Evolutionary conservation across 2,888 invertebrate genomes (phyloP), one percentile per base, ranked within the genome.

Genomic region (Ormyrus pomaceus): DNA sequence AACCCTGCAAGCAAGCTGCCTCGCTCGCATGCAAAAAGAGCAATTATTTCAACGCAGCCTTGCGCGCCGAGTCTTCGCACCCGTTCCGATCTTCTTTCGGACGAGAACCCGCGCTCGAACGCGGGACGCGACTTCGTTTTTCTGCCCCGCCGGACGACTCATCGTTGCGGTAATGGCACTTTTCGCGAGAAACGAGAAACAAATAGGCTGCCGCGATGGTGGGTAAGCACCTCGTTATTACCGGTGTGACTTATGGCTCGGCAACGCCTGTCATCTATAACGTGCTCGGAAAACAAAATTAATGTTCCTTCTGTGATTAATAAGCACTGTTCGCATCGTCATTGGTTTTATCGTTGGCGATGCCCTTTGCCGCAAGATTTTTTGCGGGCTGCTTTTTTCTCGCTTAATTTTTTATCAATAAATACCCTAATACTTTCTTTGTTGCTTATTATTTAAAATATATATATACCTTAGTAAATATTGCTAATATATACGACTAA

Each of bases 241-340:
- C 11, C 58, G 13, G 55, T 2, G 55, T 48, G 58, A 71, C 59
- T 58, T 51, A 71, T 71, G 58, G 72, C 2, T 64, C 70, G 58
- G 45, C 51, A 45, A 13, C 50, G 19, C 6, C 19, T 48, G 62
- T 55, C 68, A 53, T 19, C 6, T 5, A n/a, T 19, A 76, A 77
- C 58, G n/a, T 51, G 58, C 58, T 64, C 13, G 11, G 58, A 59
- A 58, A 59, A 11, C 48, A 45, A 64, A 77, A 65, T 58, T 34
- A 48, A 69, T 70, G 50, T 46, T 46, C 2, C 19, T 19, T 19
- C 19, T 19, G 19, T 19, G 19, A 19, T 19, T 19, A 19, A 19
- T 19, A 19, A 19, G 19, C 19, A 19, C 19, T 19, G 1, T 19
- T 19, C 19, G 19, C 19, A 19, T 19, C 19, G 19, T 19, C 19